phyloP scores from a whole-genome alignment of 35 echinoderm and acorn worm genomes.

The Ophiothrix spiculata region DNA sequence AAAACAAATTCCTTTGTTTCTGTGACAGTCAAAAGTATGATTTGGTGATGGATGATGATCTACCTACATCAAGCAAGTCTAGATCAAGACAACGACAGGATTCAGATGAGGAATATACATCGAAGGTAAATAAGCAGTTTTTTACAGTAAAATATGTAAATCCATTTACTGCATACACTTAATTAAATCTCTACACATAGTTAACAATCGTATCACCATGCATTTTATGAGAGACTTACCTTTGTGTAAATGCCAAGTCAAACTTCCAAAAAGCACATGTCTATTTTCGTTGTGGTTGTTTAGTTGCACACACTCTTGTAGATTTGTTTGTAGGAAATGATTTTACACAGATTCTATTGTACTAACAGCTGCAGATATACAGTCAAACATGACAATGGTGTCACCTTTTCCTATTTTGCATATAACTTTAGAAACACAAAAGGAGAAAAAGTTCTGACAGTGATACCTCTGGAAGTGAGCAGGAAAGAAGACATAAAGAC shows the following conservation, averaged over 20 bases:
- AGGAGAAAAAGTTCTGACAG: conserved; percentile 7
- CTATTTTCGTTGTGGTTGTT: too few species aligned
- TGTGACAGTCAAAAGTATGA: conserved; percentile 32
- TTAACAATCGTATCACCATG: too few species aligned
- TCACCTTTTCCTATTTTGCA: too few species aligned
- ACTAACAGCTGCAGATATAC: too few species aligned
- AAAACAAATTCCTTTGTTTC: background rate
- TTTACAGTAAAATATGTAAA: background rate
- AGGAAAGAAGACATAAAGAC: background rate
- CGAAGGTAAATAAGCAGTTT: conserved; percentile 13
- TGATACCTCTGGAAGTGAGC: background rate
- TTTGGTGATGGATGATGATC: conserved; percentile 29
- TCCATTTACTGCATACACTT: background rate
- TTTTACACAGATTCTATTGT: too few species aligned
- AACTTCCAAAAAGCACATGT: too few species aligned
- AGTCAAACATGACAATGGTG: too few species aligned
- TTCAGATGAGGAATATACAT: conserved; percentile 3
- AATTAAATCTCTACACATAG: too few species aligned
- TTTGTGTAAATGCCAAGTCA: too few species aligned
- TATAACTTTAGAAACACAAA: background rate
- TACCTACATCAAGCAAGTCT: background rate
- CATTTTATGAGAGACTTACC: too few species aligned
- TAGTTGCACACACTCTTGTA: too few species aligned
- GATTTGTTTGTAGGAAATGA: too few species aligned
- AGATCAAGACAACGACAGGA: background rate